Percentiles rank a stretch among this genome's conserved stretches.
These are phyloP conservation scores for Ericerus pela DNA, from an alignment of 1,140 invertebrate genomes.

Conservation along the genomic window DNA sequence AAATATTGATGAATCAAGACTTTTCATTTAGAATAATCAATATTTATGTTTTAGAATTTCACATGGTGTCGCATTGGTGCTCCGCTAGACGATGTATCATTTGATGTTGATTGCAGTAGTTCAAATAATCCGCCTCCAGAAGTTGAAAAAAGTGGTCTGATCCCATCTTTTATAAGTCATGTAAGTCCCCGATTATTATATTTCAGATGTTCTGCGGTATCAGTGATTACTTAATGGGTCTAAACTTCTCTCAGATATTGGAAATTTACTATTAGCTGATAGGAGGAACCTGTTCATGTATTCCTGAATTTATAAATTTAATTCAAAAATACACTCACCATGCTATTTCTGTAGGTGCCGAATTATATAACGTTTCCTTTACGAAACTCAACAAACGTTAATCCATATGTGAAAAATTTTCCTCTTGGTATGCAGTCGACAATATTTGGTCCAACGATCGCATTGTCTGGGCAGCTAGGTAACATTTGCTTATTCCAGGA, in stretches of 20 bases:
- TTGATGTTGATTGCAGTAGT: not conserved
- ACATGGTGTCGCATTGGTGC: slow-evolving; percentile 1
- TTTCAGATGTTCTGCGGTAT: too few species aligned
- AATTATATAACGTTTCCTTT: slow-evolving; percentile 34
- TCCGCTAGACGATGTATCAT: not conserved
- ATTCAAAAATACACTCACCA: too few species aligned
- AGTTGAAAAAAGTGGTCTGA: slow-evolving; percentile 8
- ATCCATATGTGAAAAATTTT: slow-evolving; percentile 37
- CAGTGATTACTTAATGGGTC: too few species aligned
- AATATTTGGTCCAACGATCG: slow-evolving; percentile 34
- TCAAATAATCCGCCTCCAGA: not conserved
- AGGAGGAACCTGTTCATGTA: too few species aligned
- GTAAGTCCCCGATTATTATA: not conserved
- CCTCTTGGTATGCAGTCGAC: slow-evolving; percentile 38
- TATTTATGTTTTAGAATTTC: not conserved
- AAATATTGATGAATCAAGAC: too few species aligned
- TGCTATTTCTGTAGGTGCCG: slow-evolving; percentile 29
- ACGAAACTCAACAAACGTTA: slow-evolving; percentile 29
- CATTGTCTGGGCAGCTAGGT: slow-evolving; percentile 37
- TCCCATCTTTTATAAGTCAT: slow-evolving; percentile 17
- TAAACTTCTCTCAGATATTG: not conserved
- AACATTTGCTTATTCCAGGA: slow-evolving; percentile 38
- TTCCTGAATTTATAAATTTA: too few species aligned
- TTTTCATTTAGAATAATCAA: too few species aligned
- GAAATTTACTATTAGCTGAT: not conserved